A percentile compares a stretch with the other conserved stretches of the same genome.
These are phyloP conservation scores for Parelbella ahira DNA, from an alignment of 2,888 invertebrate genomes.

Conservation along the genomic window DNA sequence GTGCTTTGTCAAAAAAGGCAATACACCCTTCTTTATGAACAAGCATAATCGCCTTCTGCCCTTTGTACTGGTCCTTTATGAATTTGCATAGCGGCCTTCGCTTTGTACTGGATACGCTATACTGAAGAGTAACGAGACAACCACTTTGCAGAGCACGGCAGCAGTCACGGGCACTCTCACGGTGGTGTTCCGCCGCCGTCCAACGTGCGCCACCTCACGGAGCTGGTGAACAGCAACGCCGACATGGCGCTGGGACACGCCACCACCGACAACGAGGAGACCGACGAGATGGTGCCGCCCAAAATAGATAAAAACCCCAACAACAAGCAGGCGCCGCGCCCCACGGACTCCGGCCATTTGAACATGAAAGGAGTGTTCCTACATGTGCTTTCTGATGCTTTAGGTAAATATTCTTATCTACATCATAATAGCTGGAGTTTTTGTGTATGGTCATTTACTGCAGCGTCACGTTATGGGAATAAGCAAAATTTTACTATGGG, in stretches of 20 bases:
- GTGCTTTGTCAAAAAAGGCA: no score
- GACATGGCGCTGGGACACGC: conserved; percentile 71
- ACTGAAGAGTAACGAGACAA: no score
- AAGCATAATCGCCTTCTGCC: no score
- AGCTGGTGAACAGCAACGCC: conserved; percentile 72
- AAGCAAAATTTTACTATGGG: no score
- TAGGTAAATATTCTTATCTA: conserved; percentile 90
- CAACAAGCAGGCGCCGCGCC: conserved; percentile 56
- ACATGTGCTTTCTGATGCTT: conserved; percentile 97
- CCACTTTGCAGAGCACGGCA: conserved; percentile 89
- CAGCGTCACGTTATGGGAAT: no score
- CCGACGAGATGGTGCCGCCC: conserved; percentile 71
- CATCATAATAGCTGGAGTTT: no score
- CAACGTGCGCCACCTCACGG: conserved; percentile 69
- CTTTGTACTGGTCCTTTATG: no score
- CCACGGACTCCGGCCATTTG: conserved; percentile 88
- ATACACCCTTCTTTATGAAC: no score
- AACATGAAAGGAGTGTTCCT: conserved; percentile 99
- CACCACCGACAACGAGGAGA: conserved; percentile 66
- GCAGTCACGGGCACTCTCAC: conserved; percentile 84
- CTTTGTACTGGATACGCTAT: no score
- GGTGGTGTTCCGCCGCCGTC: conserved; percentile 76
- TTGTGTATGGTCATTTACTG: no score
- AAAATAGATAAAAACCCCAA: conserved; percentile 45
- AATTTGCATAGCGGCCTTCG: no score